Conservation (phyloP, 2,888 invertebrate genomes). For the Smittia sp. region DNA sequence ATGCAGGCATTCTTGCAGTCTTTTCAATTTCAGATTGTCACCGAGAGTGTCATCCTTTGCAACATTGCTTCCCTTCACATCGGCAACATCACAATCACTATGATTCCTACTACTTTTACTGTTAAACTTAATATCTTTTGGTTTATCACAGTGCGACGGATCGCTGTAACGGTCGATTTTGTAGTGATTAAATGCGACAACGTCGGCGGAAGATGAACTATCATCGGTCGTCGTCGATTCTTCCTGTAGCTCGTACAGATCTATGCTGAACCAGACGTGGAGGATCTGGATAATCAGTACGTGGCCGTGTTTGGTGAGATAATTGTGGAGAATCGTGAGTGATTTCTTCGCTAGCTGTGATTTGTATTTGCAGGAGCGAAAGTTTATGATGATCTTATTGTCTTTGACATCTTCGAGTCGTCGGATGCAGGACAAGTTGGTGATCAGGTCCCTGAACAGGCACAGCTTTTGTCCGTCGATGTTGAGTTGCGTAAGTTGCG, state of each 20-base stretch:
- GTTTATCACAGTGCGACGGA: slow-evolving; percentile 38
- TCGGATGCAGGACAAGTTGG: slow-evolving; percentile 49
- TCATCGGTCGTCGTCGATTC: slow-evolving; percentile 5
- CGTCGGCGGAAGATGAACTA: slow-evolving; percentile 27
- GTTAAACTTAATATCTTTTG: slow-evolving; percentile 40
- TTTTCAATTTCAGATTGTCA: slow-evolving; percentile 40
- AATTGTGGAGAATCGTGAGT: slow-evolving; percentile 61
- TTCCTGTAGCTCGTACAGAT: slow-evolving; percentile 26
- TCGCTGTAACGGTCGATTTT: slow-evolving; percentile 30
- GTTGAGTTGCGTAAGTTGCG: slow-evolving; percentile 30
- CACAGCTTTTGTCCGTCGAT: slow-evolving; percentile 20
- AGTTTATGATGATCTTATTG: slow-evolving; percentile 50
- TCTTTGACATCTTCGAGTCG: slow-evolving; percentile 50
- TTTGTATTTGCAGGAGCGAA: slow-evolving; percentile 69
- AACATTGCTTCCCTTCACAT: not conserved
- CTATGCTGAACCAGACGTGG: slow-evolving; percentile 60
- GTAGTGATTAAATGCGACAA: not conserved
- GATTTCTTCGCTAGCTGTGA: slow-evolving; percentile 66
- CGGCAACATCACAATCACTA: slow-evolving; percentile 11
- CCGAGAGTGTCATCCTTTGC: not conserved
- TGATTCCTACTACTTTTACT: slow-evolving; percentile 7
- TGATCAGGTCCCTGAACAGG: slow-evolving; percentile 50
- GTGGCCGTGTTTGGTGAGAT: slow-evolving; percentile 67
- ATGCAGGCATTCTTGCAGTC: slow-evolving; percentile 39
- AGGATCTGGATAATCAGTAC: slow-evolving; percentile 67